Conservation (phyloP, 2,797 vertebrate genomes). For the Neostethus bicornis region DNA sequence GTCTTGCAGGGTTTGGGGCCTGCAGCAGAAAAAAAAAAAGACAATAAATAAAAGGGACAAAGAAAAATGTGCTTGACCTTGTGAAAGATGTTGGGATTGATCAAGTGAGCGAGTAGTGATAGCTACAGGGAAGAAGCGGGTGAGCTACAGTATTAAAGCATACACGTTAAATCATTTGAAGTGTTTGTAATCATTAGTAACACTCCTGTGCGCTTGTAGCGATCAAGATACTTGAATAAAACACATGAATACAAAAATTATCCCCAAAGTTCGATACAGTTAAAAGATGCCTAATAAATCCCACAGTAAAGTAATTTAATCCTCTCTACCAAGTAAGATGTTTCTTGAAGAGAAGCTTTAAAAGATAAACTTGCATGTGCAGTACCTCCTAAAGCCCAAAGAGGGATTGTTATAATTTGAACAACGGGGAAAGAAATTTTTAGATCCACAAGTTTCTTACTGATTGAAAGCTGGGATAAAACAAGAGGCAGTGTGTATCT, state of each 20-base stretch:
- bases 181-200: conserved; percentile 5
- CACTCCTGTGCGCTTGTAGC: background rate
- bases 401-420: conserved; percentile 1
- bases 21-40: conserved; percentile 12
- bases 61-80: conserved; percentile 47
- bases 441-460: conserved; percentile 1
- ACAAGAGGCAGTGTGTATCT: background rate
- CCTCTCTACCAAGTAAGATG: background rate
- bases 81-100: conserved; percentile 18
- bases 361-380: background rate
- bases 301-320: background rate
- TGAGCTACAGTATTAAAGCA: conserved; percentile 15
- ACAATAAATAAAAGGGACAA: conserved; percentile 55
- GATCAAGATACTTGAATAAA: conserved; percentile 9
- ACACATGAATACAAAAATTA: conserved; percentile 9
- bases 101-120: background rate
- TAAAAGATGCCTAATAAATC: background rate
- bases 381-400: background rate
- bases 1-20: conserved; percentile 24
- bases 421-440: background rate
- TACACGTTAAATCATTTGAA: background rate
- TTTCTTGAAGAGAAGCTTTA: no score
- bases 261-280: conserved; percentile 5
- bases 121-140: background rate
- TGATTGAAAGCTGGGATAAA: conserved; percentile 6